A percentile compares a stretch with the other conserved stretches of the same genome.
phyloP scores from a whole-genome alignment of 2,888 invertebrate species.

The Cataglyphis cursor region DNA sequence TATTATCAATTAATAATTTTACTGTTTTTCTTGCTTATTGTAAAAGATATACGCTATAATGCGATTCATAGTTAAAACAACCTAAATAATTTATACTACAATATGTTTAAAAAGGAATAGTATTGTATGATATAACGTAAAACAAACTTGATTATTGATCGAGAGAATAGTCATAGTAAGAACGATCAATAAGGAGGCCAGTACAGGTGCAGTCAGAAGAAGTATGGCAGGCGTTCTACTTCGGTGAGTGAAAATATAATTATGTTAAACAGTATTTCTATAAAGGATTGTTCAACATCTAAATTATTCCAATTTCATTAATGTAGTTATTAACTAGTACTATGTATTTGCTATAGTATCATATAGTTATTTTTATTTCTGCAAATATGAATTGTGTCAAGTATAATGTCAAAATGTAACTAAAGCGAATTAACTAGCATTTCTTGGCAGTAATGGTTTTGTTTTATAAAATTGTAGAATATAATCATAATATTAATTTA shows the following conservation, averaged over 20 bases:
- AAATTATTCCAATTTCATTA: not conserved
- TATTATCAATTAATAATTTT: slow-evolving; percentile 23
- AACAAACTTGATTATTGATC: slow-evolving; percentile 69
- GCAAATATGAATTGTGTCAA: not conserved
- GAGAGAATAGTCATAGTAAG: slow-evolving; percentile 61
- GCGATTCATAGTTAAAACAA: not conserved
- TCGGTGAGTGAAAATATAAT: slow-evolving; percentile 73
- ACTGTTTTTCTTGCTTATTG: not conserved
- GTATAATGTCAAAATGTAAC: not conserved
- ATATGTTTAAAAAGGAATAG: slow-evolving; percentile 5
- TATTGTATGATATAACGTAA: slow-evolving; percentile 28
- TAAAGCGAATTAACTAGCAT: not conserved
- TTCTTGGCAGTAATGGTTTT: not conserved
- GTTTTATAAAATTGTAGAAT: not conserved
- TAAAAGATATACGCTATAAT: not conserved
- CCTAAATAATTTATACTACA: not conserved
- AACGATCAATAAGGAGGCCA: slow-evolving; percentile 79
- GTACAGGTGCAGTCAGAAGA: slow-evolving; percentile 68
- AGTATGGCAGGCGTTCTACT: slow-evolving; percentile 80
- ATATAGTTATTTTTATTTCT: not conserved
- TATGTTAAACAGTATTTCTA: not conserved
- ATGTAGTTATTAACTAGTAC: not conserved
- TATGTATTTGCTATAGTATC: too few relatives aligned
- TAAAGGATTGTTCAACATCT: not conserved
- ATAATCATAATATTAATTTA: not conserved